Evolutionary conservation across 2,113 vertebrate species (phyloP).

Genomic region (Hippoglossus stenolepis): DNA sequence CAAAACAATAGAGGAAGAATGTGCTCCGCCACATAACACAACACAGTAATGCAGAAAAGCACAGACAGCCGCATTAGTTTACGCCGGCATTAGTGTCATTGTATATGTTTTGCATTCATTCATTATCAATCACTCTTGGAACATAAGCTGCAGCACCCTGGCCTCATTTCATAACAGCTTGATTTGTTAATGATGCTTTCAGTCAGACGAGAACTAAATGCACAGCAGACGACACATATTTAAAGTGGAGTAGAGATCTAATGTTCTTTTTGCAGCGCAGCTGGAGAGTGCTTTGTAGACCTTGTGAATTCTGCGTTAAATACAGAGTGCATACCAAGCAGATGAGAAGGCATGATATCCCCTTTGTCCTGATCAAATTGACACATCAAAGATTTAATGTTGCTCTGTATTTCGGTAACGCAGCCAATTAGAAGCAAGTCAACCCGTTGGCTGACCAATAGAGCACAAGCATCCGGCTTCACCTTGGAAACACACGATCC

Average conservation of each 20-base stretch:
- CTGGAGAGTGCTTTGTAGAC: constrained; percentile 27
- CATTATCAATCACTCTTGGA: constrained; percentile 14
- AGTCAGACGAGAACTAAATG: constrained; percentile 31
- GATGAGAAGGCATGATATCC: constrained; percentile 31
- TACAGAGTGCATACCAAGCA: constrained; percentile 21
- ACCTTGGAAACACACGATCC: constrained; percentile 80
- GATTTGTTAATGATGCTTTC: constrained; percentile 58
- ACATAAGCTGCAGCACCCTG: constrained; percentile 23
- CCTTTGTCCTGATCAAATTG: constrained; percentile 58
- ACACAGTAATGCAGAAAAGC: constrained; percentile 31
- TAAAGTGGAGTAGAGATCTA: constrained; percentile 28
- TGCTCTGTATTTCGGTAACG: constrained; percentile 53
- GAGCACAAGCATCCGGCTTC: constrained; percentile 72
- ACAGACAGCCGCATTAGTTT: constrained; percentile 30
- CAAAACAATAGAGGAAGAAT: constrained; percentile 53
- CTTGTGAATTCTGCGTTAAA: not conserved
- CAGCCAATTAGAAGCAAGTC: constrained; percentile 68
- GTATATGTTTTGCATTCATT: constrained; percentile 22
- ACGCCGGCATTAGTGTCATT: constrained; percentile 23
- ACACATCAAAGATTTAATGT: constrained; percentile 61
- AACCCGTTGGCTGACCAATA: constrained; percentile 68
- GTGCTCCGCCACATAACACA: constrained; percentile 29
- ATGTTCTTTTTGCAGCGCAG: constrained; percentile 48
- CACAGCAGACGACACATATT: constrained; percentile 37
- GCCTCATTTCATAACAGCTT: constrained; percentile 54